Base-by-base conservation (phyloP, 2,797 vertebrate genomes). In the Rhynchotus rufescens region DNA sequence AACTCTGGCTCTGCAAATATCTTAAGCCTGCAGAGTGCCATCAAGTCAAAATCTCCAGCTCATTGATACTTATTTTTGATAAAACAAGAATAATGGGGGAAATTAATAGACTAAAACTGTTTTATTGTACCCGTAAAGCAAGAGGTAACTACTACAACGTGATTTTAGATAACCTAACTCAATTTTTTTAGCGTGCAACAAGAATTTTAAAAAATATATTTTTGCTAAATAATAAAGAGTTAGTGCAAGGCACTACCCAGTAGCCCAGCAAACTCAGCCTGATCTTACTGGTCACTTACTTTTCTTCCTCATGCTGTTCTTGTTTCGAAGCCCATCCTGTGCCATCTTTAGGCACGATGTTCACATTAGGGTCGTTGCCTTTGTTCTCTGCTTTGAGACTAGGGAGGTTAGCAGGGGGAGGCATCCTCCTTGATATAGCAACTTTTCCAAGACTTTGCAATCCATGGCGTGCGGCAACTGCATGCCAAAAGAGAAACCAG, bases 381-480 rank as follows among this genome's bases (percentile, higher is more conserved):
- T 99, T 99, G 98, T 99, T 99, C 97, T 99, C 99, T 67, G 99
- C 99, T 97, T 99, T 99, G 90, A 99, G 96, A 97, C 99, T 99
- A 91, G 99, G 99, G 93, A 99, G 98, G 96, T 99, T 99, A 88
- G 99, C 99, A 72, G 99, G 99, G 84, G 99, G 99, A 94, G 99
- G 99, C 99, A 99, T 99, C 86, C 99, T 99, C 94, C 99, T 98
- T 54, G 99, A 99, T 96, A 96, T 97, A 76, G 99, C 99, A 98
- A 99, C 99, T 98, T 99, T 99, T 84, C 99, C 99, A 98, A 99
- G 98, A 98, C 99, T 99, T 96, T 99, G 99, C 96, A 99, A 98
- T 95, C 99, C 99, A 99, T 99, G 99, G 97, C 99, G 99, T 96
- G 99, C 98, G 75, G 99, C 98, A 97, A 99, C 99, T 99, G 93